Conservation (phyloP, 2,888 invertebrate genomes). For the Caenorhabditis wallacei region DNA sequence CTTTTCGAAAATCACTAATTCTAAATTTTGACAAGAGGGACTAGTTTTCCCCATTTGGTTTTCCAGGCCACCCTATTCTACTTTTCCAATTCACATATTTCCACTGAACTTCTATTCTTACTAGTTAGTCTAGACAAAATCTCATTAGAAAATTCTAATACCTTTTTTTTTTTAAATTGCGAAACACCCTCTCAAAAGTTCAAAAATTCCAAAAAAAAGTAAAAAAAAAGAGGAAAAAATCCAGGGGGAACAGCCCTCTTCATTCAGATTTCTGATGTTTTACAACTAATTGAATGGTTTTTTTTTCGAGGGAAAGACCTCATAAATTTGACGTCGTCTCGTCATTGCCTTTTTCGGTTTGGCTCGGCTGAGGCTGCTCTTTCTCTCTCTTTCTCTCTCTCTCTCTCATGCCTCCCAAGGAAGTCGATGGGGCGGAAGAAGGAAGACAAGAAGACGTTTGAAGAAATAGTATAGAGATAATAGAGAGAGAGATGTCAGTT, state of each 20-base stretch:
- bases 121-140: too few species aligned
- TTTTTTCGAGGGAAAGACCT: conserved; percentile 20
- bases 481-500: neutral
- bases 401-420: conserved; percentile 14
- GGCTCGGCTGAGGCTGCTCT: neutral
- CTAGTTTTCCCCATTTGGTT: too few species aligned
- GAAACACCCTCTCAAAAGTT: neutral
- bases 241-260: neutral
- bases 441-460: conserved; percentile 18
- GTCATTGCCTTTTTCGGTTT: neutral
- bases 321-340: conserved; percentile 33
- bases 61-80: too few species aligned
- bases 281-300: conserved; percentile 17
- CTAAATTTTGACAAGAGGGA: too few species aligned
- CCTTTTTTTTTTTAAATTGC: neutral
- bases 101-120: too few species aligned
- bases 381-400: neutral
- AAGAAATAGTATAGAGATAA: conserved; percentile 20
- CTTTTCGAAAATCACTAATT: too few species aligned
- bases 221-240: neutral
- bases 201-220: neutral
- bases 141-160: too few species aligned
- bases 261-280: neutral
- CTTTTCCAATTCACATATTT: too few species aligned
- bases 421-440: conserved; percentile 29